Evolutionary conservation across 2,888 invertebrate species (phyloP), one percentile per base, ranked within the genome.

Genomic region (Lithophane ornitopus): DNA sequence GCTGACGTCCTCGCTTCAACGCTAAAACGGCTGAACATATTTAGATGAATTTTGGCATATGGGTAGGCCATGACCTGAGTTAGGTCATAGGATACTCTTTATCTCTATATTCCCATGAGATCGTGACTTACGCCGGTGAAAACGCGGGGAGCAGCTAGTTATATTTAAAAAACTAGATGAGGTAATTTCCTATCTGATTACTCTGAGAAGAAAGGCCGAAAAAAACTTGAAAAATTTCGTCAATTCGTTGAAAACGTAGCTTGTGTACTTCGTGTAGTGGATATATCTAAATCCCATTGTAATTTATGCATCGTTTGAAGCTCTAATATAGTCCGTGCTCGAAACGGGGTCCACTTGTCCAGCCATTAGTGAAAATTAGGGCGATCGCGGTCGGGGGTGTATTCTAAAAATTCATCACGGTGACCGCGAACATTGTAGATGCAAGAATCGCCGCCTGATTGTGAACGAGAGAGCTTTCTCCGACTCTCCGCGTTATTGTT

Each of bases 351-450:
- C 90, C 92, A 90, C 85, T 88, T 84, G 87, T 84, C 80, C 86
- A 78, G 88, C 91, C 93, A 94, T 94, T 95, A 94, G 91, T 87
- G 91, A 90, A 91, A 94, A 94, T 94, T 94, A 94, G 95, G 94
- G 93, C 94, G 87, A 62, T 67, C 79, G 73, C 87, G 80, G 70
- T 78, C 82, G 84, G 85, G 87, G 89, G 81, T 87, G 84, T 84
- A 87, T 90, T 91, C 91, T 90, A 90, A 92, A 94, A 93, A 93
- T 93, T 92, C 90, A 93, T 91, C 90, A 91, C 91, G 90, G 89
- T 85, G 85, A 89, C 85, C 86, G 89, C 85, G 85, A 88, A 90
- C 91, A 93, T 91, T 92, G 91, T 89, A 86, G 82, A 76, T 83
- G 75, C 70, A 87, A 91, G 94, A 95, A 94, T 94, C 92, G 91